Percentiles rank a stretch among this genome's conserved stretches.
Conservation (phyloP, 2,888 invertebrate species). For the Macrostomum cliftonense region DNA sequence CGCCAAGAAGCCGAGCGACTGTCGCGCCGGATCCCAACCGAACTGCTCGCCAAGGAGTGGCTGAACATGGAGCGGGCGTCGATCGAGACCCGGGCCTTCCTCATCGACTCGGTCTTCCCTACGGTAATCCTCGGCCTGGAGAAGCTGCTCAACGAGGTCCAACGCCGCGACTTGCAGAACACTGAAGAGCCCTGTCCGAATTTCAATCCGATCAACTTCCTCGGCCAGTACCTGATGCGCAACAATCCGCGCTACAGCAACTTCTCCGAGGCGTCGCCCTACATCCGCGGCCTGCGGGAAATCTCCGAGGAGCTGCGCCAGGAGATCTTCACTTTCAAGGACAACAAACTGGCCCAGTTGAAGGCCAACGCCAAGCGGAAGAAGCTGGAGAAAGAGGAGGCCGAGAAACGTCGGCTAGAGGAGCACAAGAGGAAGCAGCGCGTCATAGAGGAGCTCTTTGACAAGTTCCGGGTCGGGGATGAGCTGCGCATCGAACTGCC, state of each 20-base stretch:
- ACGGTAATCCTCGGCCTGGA: constrained; percentile 35
- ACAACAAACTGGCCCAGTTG: constrained; percentile 32
- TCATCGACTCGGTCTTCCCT: constrained; percentile 34
- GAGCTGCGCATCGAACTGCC: constrained; percentile 24
- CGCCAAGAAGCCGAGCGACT: constrained; percentile 24
- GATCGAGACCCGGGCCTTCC: constrained; percentile 27
- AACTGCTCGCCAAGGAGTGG: constrained; percentile 32
- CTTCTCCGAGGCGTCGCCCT: constrained; percentile 35
- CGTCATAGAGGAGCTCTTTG: constrained; percentile 23
- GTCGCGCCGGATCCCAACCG: constrained; percentile 31
- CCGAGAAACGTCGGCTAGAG: constrained; percentile 16
- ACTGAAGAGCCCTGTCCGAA: constrained; percentile 20
- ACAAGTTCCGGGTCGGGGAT: constrained; percentile 22
- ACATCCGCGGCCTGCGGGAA: constrained; percentile 27
- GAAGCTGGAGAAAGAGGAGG: constrained; percentile 25
- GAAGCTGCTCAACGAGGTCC: constrained; percentile 32
- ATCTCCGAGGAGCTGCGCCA: constrained; percentile 27
- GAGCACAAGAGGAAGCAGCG: constrained; percentile 21
- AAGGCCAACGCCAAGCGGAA: constrained; percentile 29
- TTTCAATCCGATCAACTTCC: constrained; percentile 36
- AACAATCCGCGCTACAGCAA: constrained; percentile 36
- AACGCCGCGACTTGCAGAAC: constrained; percentile 23
- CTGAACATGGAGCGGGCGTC: constrained; percentile 23
- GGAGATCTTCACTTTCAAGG: constrained; percentile 31
- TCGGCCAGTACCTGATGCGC: constrained; percentile 36